phyloP scores from a whole-genome alignment of 2,888 invertebrate species.

The Proisotoma minuta region DNA sequence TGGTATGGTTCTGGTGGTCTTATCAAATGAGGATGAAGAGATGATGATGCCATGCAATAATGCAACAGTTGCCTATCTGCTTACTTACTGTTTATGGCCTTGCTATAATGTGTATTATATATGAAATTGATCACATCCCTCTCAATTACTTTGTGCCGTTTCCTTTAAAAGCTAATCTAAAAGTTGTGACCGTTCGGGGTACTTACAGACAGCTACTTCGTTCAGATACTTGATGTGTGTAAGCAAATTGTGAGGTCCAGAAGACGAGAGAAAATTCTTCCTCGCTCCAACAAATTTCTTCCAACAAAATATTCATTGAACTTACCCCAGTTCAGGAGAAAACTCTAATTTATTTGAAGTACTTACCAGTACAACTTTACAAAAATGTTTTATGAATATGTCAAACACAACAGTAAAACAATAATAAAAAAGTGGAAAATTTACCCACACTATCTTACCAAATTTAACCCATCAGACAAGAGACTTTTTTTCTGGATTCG shows the following conservation, averaged over 20 bases:
- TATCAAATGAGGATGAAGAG: too few relatives aligned
- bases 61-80: too few relatives aligned
- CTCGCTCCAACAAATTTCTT: not conserved
- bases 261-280: slow-evolving; percentile 1
- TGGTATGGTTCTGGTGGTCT: too few relatives aligned
- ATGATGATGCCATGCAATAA: too few relatives aligned
- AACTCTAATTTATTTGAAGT: not conserved
- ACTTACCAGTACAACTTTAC: slow-evolving; percentile 4
- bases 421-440: not conserved
- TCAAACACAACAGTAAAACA: not conserved
- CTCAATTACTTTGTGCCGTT: not conserved
- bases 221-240: slow-evolving; percentile 9
- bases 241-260: slow-evolving; percentile 1
- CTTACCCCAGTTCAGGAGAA: slow-evolving; percentile 2
- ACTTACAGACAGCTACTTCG: slow-evolving; percentile 36
- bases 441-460: not conserved
- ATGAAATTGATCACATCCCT: too few relatives aligned
- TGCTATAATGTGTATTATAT: not conserved
- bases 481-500: too few relatives aligned
- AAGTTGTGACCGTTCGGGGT: slow-evolving; percentile 17
- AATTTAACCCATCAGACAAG: not conserved
- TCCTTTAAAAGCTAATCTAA: slow-evolving; percentile 4
- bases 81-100: too few relatives aligned
- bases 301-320: not conserved
- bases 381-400: not conserved